These are phyloP conservation scores for Pheosia tremula DNA, from an alignment of 2,888 invertebrate genomes.

Conservation along the genomic window DNA sequence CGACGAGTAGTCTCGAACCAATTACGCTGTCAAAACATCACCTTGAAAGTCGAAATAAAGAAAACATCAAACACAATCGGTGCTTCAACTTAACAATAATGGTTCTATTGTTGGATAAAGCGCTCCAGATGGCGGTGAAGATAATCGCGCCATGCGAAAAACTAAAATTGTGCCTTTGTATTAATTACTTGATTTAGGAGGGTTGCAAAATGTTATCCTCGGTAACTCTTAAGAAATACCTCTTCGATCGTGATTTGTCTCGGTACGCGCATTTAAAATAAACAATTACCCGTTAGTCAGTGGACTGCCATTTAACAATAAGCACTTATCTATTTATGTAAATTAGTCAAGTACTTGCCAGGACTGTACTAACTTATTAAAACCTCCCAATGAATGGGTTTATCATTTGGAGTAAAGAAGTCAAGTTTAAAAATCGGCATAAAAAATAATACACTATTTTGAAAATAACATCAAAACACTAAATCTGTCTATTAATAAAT, in stretches of 20 bases:
- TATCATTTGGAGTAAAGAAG: too few relatives aligned
- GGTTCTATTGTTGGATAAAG: conserved; percentile 70
- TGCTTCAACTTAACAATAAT: conserved; percentile 64
- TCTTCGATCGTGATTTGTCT: conserved; percentile 47
- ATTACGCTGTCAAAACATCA: conserved; percentile 78
- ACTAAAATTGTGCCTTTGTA: conserved; percentile 68
- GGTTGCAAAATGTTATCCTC: conserved; percentile 45
- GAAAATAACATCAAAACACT: too few relatives aligned
- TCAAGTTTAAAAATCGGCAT: too few relatives aligned
- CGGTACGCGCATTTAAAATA: conserved; percentile 51
- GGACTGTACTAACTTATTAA: too few relatives aligned
- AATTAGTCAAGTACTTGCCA: conserved; percentile 30
- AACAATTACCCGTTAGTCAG: conserved; percentile 43
- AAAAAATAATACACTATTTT: too few relatives aligned
- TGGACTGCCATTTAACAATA: conserved; percentile 49
- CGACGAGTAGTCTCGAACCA: conserved; percentile 58
- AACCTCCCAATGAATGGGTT: too few relatives aligned
- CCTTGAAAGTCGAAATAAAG: conserved; percentile 72
- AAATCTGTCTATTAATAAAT: not conserved
- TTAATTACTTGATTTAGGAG: conserved; percentile 52
- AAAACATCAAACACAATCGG: conserved; percentile 62
- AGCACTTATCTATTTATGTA: conserved; percentile 39
- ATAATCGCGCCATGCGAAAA: conserved; percentile 72
- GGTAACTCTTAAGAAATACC: conserved; percentile 36
- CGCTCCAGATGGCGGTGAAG: conserved; percentile 58